These are phyloP conservation scores for Megathymus violae DNA, from an alignment of 1,140 invertebrate genomes.

Conservation along the genomic window DNA sequence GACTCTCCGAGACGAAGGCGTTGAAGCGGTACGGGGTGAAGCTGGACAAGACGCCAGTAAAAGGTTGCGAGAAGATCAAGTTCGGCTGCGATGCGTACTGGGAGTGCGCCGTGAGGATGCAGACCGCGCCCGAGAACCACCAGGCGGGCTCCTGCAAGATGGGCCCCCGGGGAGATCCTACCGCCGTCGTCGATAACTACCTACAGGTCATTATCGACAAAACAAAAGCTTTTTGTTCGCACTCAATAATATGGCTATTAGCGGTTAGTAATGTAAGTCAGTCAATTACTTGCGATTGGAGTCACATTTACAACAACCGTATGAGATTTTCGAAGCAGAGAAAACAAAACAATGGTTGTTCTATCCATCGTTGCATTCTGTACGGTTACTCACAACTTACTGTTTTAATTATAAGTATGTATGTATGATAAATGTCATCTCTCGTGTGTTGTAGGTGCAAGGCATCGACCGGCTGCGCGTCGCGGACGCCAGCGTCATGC, in stretches of 20 bases:
- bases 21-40: constrained; percentile 89
- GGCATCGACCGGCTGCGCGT: constrained; percentile 89
- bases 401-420: too few species aligned
- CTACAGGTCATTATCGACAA: constrained; percentile 73
- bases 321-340: too few species aligned
- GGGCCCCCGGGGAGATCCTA: constrained; percentile 87
- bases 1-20: constrained; percentile 87
- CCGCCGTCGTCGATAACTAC: constrained; percentile 89
- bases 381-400: too few species aligned
- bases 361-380: too few species aligned
- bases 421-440: too few species aligned
- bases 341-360: too few species aligned
- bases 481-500: constrained; percentile 92
- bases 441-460: constrained; percentile 86
- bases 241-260: too few species aligned
- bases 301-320: too few species aligned
- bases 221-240: too few species aligned
- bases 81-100: constrained; percentile 92
- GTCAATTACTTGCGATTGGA: too few species aligned
- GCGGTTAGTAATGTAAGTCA: too few species aligned
- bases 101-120: constrained; percentile 90
- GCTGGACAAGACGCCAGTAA: constrained; percentile 88
- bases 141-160: constrained; percentile 93
- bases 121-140: constrained; percentile 93
- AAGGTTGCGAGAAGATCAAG: constrained; percentile 88